A percentile compares a stretch with the other conserved stretches of the same genome.
phyloP scores from a whole-genome alignment of 92 coral and sea anemone species.

The Phenganax stokvisi region DNA sequence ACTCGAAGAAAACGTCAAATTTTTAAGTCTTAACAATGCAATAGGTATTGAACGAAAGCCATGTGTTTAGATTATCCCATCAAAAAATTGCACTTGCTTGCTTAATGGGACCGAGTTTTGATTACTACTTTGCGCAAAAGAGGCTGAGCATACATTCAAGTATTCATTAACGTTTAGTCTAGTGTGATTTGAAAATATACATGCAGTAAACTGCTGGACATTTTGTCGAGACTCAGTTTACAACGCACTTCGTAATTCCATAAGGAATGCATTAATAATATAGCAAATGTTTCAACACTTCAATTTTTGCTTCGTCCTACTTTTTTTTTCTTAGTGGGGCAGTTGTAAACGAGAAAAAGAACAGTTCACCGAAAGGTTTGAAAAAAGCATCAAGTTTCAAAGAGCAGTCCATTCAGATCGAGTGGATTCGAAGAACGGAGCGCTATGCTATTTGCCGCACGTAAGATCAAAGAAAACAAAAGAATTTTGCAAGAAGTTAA shows the following conservation, averaged over 20 bases:
- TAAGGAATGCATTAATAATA: neutral
- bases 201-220: neutral
- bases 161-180: neutral
- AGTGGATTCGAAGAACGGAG: conserved; percentile 68
- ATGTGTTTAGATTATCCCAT: too few species aligned
- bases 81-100: neutral
- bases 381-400: conserved; percentile 42
- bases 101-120: neutral
- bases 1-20: too few species aligned
- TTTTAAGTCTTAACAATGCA: too few species aligned
- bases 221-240: too few species aligned
- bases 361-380: neutral
- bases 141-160: neutral
- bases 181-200: neutral
- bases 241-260: neutral
- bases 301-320: neutral
- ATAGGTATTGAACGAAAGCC: too few species aligned
- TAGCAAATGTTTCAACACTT: neutral
- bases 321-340: neutral
- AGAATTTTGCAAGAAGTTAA: conserved; percentile 66
- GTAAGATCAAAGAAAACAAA: conserved; percentile 54
- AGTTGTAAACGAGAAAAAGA: neutral
- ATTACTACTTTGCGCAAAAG: neutral
- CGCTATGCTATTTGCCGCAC: conserved; percentile 76
- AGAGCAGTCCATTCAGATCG: conserved; percentile 62